Base-by-base conservation (phyloP, 1,140 invertebrate genomes). In the Drosophila aff. region DNA sequence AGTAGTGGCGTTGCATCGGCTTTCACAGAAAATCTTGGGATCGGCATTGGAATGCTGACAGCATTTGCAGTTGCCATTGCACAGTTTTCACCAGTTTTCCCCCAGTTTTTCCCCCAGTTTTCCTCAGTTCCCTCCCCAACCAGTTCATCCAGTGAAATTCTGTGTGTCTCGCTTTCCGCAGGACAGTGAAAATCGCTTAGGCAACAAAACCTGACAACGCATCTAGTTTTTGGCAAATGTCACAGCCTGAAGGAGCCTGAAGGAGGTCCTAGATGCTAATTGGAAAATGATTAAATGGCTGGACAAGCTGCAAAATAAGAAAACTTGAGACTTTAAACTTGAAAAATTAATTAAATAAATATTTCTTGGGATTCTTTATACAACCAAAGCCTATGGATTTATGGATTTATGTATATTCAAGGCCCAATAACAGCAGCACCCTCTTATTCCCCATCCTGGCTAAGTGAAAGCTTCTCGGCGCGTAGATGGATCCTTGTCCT, bases 171-270 rank as follows among this genome's bases (percentile, higher is more conserved):
- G 21, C 33, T 40, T 46, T 47, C 40, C 21, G 3, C 23, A 38
- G 63, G 73, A 76, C 63, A 68, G 31, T 77, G 73, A 61, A 77
- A 77, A 76, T 53, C 75, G 73, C 73, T 77, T 77, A 68, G 66
- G 75, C 63, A 68, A 68, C 55, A 76, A 76, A 76, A 61, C 49
- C 64, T 61, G 73, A 67, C 75, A 76, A 52, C 63, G 57, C 28
- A 57, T 46, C 50, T 49, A 52, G 41, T 53, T 76, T 55, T 57
- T 46, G 47, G 23, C 40, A 41, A 76, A 61, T 77, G 75, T 57
- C 63, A 55, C 38, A 40, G 46, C 18, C 53, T 6, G 36, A 3
- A 40, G 57, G 9, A 44, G 38, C 28, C 36, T 4, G 33, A 2
- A 36, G 33, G 11, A 43, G 21, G 21, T 64, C 55, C 26, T 50